Conservation (phyloP, 1,140 invertebrate species). For the Achatina immaculata region DNA sequence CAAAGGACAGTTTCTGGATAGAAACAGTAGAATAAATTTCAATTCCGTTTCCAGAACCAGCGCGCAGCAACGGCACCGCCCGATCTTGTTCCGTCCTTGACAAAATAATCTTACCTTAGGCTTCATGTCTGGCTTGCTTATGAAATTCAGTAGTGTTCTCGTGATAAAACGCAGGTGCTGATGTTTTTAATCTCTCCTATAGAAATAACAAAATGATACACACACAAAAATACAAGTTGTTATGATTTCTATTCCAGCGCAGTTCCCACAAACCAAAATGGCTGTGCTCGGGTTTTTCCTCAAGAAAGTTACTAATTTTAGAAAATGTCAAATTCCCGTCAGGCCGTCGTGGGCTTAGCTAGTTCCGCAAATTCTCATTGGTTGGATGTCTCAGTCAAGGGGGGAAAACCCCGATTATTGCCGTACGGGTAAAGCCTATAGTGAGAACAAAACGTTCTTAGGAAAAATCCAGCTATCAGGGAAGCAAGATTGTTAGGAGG, state of each 20-base stretch:
- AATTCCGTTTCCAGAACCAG: no score
- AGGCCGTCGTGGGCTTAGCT: slow-evolving; percentile 1
- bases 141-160: not conserved
- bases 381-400: not conserved
- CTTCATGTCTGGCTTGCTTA: not conserved
- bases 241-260: not conserved
- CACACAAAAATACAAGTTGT: not conserved
- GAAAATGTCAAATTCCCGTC: slow-evolving; percentile 33
- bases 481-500: no score
- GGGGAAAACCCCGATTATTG: slow-evolving; percentile 10
- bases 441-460: not conserved
- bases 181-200: not conserved
- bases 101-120: not conserved
- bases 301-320: slow-evolving; percentile 24
- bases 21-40: no score
- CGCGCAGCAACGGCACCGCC: slow-evolving; percentile 1
- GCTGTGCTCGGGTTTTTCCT: slow-evolving; percentile 26
- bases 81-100: slow-evolving; percentile 5
- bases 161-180: not conserved
- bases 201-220: not conserved
- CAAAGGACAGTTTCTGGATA: no score
- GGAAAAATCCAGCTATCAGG: no score
- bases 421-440: not conserved
- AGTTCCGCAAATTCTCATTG: slow-evolving; percentile 32
- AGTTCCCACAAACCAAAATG: slow-evolving; percentile 22